Conservation (phyloP, 2,113 vertebrate species). For the Rhea americana region DNA sequence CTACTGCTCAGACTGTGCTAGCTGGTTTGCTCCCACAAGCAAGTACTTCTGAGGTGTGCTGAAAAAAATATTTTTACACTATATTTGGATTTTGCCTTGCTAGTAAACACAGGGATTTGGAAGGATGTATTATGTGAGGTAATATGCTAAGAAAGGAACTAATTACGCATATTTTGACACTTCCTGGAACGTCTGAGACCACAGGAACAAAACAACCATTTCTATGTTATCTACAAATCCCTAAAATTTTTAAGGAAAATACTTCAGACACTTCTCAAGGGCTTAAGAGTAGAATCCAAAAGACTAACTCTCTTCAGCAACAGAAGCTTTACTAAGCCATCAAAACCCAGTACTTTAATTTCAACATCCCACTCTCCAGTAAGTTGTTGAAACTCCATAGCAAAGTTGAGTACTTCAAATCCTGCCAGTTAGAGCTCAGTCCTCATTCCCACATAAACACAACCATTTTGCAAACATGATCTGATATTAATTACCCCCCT, state of each 20-base stretch:
- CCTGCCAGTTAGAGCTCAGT: constrained; percentile 67
- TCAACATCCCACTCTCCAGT: constrained; percentile 41
- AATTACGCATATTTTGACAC: not conserved
- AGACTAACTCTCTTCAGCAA: not conserved
- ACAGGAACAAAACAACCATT: not conserved
- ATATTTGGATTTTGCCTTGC: not conserved
- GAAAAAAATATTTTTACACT: not conserved
- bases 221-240: not conserved
- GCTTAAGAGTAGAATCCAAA: constrained; percentile 1
- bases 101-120: not conserved
- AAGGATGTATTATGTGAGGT: not conserved
- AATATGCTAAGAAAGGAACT: not conserved
- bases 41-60: not conserved
- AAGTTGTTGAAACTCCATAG: constrained; percentile 53
- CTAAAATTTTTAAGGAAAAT: not conserved
- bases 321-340: not conserved
- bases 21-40: not conserved
- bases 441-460: constrained; percentile 81
- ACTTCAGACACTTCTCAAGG: not conserved
- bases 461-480: constrained; percentile 84
- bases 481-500: constrained; percentile 84
- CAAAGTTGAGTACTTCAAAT: constrained; percentile 68
- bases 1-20: not conserved
- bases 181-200: not conserved
- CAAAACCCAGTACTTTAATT: constrained; percentile 38